Evolutionary conservation across 1,140 invertebrate genomes (phyloP), one percentile per base, ranked within the genome.

Genomic region (Drosophila grimshawi): DNA sequence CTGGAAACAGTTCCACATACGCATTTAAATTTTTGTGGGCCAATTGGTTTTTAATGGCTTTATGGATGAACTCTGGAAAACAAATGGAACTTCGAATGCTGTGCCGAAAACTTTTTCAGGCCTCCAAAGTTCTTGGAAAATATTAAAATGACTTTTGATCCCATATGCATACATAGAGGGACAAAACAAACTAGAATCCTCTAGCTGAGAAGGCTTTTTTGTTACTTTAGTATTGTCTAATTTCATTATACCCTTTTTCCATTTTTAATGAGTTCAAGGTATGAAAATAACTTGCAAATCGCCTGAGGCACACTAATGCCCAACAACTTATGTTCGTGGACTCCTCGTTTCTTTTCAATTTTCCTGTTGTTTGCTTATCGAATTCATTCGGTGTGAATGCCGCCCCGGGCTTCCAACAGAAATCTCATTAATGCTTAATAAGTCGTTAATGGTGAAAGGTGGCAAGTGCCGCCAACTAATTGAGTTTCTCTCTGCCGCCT

Each of bases 1-100:
- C 35, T 62, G 6, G 43, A 46, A 48, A 68, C 51, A 49, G 32
- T 48, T 49, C 10, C 45, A 33, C 52, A 74, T 57, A 39, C 35
- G 45, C 52, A 37, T 86, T 86, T 79, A 64, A 67, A 79, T 81
- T 72, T 76, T 46, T 19, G 39, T 39, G 41, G 65, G 53, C 82
- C 78, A 82, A 86, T 86, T 86, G 82, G 86, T 75, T 81, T 82
- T 86, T 86, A 81, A 86, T 86, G 82, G 82, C 65, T 86, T 73
- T 64, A 81, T 70, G 63, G 67, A 76, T 35, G 39, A 60, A 19
- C 19, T 19, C 48, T 76, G 53, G 59, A 66, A 81, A 81, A 81
- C 71, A 86, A 81, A 73, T 61, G 61, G 57, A 52, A 51, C 32
- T 61, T 67, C 56, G 64, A 72, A 51, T 60, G 70, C 33, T 30